Percentiles rank a stretch among this genome's conserved stretches.
phyloP scores from a whole-genome alignment of 37 sponge, comb jelly and placozoan species.

The Halisarca cf. caerulea region DNA sequence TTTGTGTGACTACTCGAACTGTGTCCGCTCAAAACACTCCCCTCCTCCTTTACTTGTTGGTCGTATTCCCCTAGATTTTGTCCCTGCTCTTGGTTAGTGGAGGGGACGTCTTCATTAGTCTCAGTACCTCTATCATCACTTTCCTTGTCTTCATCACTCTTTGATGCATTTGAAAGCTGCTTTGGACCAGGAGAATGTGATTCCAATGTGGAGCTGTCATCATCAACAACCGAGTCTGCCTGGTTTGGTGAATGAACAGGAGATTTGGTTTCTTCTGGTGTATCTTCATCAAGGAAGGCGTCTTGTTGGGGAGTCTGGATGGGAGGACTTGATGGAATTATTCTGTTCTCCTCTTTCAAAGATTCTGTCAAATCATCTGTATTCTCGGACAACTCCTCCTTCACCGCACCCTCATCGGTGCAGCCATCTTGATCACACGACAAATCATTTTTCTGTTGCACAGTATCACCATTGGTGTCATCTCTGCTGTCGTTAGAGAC shows the following conservation, averaged over 20 bases:
- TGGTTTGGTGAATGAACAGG: neutral
- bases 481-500: neutral
- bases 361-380: neutral
- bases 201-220: too few relatives aligned
- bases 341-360: neutral
- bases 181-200: too few relatives aligned
- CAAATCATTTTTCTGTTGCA: too few relatives aligned
- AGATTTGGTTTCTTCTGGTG: neutral
- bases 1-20: neutral
- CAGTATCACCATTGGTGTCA: neutral
- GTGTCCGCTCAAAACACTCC: neutral
- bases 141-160: too few relatives aligned
- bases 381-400: neutral
- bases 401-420: neutral
- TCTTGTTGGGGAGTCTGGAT: neutral
- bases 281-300: neutral
- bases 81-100: neutral
- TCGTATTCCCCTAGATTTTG: neutral
- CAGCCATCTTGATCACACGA: neutral
- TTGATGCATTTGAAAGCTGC: too few relatives aligned
- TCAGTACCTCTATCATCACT: neutral
- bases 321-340: neutral
- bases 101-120: neutral
- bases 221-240: neutral
- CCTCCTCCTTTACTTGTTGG: neutral